A percentile compares a stretch with the other conserved stretches of the same genome.
These are phyloP conservation scores for Chelmon rostratus DNA, from an alignment of 2,797 vertebrate genomes.

Conservation along the genomic window DNA sequence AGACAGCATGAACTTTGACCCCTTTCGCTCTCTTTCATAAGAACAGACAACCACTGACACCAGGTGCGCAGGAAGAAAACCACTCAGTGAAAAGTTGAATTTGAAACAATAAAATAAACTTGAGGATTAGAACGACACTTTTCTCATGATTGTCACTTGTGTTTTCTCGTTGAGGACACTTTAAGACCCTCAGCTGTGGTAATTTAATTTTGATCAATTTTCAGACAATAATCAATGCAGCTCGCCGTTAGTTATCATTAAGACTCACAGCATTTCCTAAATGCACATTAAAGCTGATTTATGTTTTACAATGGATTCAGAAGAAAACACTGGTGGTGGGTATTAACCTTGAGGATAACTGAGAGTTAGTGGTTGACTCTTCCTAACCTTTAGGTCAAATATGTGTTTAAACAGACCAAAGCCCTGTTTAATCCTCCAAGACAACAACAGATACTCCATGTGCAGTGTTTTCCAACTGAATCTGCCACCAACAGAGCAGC, in stretches of 20 bases:
- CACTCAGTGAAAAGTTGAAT: neutral
- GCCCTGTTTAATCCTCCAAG: neutral
- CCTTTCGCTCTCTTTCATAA: slow-evolving; percentile 12
- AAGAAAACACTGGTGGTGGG: neutral
- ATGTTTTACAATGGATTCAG: neutral
- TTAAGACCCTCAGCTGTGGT: neutral
- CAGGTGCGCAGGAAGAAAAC: neutral
- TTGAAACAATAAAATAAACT: neutral
- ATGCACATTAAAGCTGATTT: neutral
- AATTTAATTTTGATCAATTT: neutral
- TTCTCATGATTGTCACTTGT: neutral
- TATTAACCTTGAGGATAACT: neutral
- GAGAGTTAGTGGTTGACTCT: slow-evolving; percentile 14
- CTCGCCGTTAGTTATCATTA: neutral
- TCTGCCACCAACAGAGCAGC: slow-evolving; percentile 25
- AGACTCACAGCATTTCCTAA: neutral
- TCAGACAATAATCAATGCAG: neutral
- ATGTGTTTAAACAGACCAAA: neutral
- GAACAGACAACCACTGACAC: slow-evolving; percentile 26
- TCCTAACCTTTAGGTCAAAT: neutral
- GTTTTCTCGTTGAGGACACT: neutral
- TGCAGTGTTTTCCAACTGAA: neutral
- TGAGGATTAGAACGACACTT: neutral
- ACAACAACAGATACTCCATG: neutral
- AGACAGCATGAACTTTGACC: slow-evolving; percentile 38